Evolutionary conservation across 2,113 vertebrate species (phyloP).

Genomic region (Nansenia antarctica): DNA sequence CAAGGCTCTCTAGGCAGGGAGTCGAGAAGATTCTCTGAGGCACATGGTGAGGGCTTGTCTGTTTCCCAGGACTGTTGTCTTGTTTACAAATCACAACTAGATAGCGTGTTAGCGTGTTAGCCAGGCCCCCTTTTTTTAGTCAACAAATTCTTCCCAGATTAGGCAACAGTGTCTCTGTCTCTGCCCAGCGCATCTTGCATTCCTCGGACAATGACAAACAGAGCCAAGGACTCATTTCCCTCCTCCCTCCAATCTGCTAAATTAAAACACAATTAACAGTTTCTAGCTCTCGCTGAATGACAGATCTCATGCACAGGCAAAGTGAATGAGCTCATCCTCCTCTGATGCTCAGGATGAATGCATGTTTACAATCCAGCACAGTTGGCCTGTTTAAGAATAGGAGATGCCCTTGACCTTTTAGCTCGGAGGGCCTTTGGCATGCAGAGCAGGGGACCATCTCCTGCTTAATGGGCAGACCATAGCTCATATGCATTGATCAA

Average conservation of each 20-base stretch:
- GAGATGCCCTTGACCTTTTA: too few species aligned
- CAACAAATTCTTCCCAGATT: constrained; percentile 73
- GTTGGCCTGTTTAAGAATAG: too few species aligned
- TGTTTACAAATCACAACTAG: constrained; percentile 63
- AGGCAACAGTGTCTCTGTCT: constrained; percentile 70
- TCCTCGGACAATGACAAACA: constrained; percentile 67
- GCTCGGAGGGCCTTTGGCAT: too few species aligned
- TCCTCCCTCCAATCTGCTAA: constrained; percentile 37
- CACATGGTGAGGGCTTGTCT: constrained; percentile 11
- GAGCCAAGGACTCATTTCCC: constrained; percentile 34
- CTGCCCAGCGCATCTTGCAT: constrained; percentile 66
- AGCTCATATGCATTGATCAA: too few species aligned
- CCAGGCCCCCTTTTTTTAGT: constrained; percentile 54
- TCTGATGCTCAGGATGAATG: too few species aligned
- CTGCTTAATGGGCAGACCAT: too few species aligned
- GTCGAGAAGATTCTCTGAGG: constrained; percentile 24
- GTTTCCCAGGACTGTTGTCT: constrained; percentile 56
- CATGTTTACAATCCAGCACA: too few species aligned
- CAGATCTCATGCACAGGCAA: too few species aligned
- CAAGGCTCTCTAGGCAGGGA: too few species aligned
- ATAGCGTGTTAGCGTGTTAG: constrained; percentile 65
- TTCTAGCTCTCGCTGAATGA: too few species aligned
- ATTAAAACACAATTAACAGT: constrained; percentile 32
- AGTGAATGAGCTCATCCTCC: too few species aligned
- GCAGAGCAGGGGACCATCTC: too few species aligned